Evolutionary conservation across 2,113 vertebrate genomes (phyloP), one percentile per base, ranked within the genome.

Genomic region (Ailuropoda melanoleuca): DNA sequence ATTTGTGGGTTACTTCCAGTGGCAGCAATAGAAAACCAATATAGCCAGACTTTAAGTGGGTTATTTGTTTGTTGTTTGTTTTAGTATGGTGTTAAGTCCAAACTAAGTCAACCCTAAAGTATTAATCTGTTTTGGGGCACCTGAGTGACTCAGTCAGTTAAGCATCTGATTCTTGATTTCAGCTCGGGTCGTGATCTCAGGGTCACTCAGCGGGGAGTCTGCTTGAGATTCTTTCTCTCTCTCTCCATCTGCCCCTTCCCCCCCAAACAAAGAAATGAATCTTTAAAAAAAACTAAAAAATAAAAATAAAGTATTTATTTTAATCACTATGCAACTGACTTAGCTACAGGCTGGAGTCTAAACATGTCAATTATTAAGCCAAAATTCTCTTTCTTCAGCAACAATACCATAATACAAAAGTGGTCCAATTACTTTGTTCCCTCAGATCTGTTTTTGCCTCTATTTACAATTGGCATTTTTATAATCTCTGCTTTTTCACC

Each of bases 401-500:
- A 37, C 29, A 89, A 39, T 7, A 56, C 23, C 18, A 24, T 13
- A 72, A 77, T 11, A 34, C 8, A 50, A 87, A 95, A 93, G 55
- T 24, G 26, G 12, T 24, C 26, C 75, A 81, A 55, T 72, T 53
- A 81, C 85, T 84, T 74, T 95, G 18, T 62, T 88, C 10, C 19
- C 55, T 48, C 85, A 58, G 37, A 11, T 84, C 39, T 78, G 9
- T 21, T 88, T 86, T 88, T 88, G 10, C 58, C 34, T 60, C 6
- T 88, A 34, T 75, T 80, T 91, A 60, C 5, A 93, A 88, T 4
- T 31, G 43, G 37, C 8, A 39, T 78, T 70, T 83, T 62, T 58
- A 80, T 85, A 66, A 88, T 80, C 3, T 39, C n/a, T 64, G 18
- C 64, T 62, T 90, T 97, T 95, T 90, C 43, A 88, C 14, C 37